Conservation (phyloP, 2,888 invertebrate genomes). For the Poecilobothrus nobilitatus region DNA sequence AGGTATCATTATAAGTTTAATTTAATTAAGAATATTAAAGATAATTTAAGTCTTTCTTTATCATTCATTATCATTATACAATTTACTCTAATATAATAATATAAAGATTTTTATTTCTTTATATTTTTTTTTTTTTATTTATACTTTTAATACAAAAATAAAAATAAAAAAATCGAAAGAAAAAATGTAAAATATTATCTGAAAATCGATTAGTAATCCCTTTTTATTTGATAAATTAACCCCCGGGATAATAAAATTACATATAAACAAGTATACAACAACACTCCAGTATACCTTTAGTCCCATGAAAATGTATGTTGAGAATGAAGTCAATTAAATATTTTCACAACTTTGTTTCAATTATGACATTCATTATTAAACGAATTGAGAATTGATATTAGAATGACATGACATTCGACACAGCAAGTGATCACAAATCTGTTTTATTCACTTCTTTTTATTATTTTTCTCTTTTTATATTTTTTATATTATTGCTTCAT, state of each 20-base stretch:
- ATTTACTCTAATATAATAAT: too few species aligned
- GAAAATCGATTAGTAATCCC: background rate
- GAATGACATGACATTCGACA: background rate
- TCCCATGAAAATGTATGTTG: background rate
- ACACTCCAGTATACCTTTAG: background rate
- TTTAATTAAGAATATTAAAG: too few species aligned
- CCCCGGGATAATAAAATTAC: background rate
- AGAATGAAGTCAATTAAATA: background rate
- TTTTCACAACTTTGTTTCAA: slow-evolving; percentile 1
- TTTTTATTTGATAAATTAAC: background rate
- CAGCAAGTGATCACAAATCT: background rate
- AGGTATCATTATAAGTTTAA: too few species aligned
- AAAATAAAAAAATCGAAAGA: too few species aligned
- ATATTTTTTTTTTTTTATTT: too few species aligned
- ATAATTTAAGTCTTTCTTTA: too few species aligned
- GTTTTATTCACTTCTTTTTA: background rate
- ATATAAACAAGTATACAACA: background rate
- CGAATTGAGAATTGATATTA: background rate
- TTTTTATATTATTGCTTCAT: too few species aligned
- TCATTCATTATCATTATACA: too few species aligned
- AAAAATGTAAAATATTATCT: background rate
- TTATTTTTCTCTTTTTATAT: background rate
- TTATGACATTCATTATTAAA: background rate
- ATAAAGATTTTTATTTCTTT: too few species aligned
- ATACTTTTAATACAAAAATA: too few species aligned